These are phyloP conservation scores for Leucoma salicis DNA, from an alignment of 2,888 invertebrate genomes.

Conservation along the genomic window DNA sequence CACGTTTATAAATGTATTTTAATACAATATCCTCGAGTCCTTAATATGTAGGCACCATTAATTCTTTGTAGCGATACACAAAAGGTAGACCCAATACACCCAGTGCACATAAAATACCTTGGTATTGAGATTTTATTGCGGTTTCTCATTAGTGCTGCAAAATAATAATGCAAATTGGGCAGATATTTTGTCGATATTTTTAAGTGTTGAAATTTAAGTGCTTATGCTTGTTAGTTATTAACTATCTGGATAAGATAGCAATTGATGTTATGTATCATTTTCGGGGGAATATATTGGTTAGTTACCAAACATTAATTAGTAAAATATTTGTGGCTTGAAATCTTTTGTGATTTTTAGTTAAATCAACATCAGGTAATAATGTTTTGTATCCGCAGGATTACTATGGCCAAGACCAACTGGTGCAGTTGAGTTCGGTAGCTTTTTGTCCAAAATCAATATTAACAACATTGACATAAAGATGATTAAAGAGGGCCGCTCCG, in stretches of 20 bases:
- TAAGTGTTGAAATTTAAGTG: not conserved
- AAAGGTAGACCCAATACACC: too few relatives aligned
- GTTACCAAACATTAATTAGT: not conserved
- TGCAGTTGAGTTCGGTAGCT: conserved; percentile 76
- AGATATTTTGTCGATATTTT: not conserved
- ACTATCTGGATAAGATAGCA: not conserved
- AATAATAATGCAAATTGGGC: not conserved
- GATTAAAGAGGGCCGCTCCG: conserved; percentile 48
- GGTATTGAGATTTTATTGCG: not conserved
- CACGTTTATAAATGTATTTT: too few relatives aligned
- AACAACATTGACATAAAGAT: conserved; percentile 77
- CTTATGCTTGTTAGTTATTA: too few relatives aligned
- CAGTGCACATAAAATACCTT: too few relatives aligned
- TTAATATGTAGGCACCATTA: too few relatives aligned
- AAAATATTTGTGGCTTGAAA: too few relatives aligned
- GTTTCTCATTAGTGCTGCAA: not conserved
- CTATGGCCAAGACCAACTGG: conserved; percentile 87
- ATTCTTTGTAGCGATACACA: too few relatives aligned
- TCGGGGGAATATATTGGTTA: not conserved
- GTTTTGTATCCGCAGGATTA: conserved; percentile 51
- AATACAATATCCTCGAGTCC: too few relatives aligned
- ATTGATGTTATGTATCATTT: not conserved
- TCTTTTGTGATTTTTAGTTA: not conserved
- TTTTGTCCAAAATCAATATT: conserved; percentile 70
- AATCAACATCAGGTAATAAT: not conserved